Percentiles rank a stretch among this genome's conserved stretches.
Conservation (phyloP, 2,113 vertebrate genomes). For the Sceloporus undulatus region DNA sequence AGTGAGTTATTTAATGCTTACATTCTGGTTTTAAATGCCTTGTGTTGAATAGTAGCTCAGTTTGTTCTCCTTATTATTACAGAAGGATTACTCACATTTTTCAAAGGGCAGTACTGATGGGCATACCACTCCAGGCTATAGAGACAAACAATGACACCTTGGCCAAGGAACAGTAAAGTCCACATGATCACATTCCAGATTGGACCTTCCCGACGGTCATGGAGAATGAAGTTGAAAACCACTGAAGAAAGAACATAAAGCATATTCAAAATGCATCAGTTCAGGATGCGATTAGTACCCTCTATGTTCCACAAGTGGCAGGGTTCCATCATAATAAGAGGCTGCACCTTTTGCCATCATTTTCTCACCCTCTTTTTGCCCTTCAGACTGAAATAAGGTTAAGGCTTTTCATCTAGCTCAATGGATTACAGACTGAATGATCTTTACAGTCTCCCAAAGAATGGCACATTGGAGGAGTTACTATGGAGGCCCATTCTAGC, state of each 20-base stretch:
- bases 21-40: neutral
- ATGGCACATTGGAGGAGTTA: too few relatives aligned
- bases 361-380: too few relatives aligned
- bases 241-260: conserved; percentile 76
- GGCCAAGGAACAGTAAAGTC: conserved; percentile 92
- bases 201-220: conserved; percentile 91
- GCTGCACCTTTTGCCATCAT: neutral
- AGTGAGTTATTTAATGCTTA: neutral
- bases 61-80: neutral
- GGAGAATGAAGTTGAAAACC: conserved; percentile 94
- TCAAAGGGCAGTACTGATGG: conserved; percentile 87
- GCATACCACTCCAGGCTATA: conserved; percentile 99
- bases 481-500: too few relatives aligned
- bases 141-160: conserved; percentile 91
- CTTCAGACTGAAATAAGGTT: too few relatives aligned
- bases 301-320: neutral
- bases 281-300: neutral
- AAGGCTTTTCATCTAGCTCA: neutral
- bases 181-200: conserved; percentile 98
- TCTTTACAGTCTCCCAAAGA: neutral
- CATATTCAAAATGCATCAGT: fast-evolving
- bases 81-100: conserved; percentile 81
- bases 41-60: neutral
- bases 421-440: neutral
- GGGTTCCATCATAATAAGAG: neutral